Percentiles rank a stretch among this genome's conserved stretches.
Conservation (phyloP, 2,888 invertebrate species). For the Thecophora atra region DNA sequence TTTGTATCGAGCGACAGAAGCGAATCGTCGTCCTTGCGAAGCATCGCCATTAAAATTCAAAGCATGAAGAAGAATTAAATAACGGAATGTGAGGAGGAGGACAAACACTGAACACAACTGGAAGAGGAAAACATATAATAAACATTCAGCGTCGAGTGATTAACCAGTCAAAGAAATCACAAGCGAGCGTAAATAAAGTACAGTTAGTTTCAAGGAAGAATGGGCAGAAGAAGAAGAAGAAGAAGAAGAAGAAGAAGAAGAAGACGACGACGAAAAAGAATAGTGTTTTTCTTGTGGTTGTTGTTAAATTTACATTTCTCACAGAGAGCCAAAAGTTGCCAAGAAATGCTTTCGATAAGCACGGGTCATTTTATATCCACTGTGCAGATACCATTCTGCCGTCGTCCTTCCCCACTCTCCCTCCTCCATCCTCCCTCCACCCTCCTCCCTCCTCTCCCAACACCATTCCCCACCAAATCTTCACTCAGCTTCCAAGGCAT, state of each 20-base stretch:
- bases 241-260: background rate
- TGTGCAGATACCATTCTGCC: background rate
- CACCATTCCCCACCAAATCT: background rate
- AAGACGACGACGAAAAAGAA: background rate
- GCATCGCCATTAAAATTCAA: constrained; percentile 58
- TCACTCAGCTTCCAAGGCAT: constrained; percentile 4
- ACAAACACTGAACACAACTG: constrained; percentile 3
- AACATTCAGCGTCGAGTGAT: constrained; percentile 18
- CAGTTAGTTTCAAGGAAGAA: too few species aligned
- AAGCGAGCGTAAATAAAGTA: background rate
- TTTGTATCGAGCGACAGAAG: background rate
- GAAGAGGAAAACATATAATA: background rate
- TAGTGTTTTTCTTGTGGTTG: background rate
- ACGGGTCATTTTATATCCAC: background rate
- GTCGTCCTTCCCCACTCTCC: background rate
- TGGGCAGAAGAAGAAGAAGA: background rate
- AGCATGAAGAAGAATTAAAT: constrained; percentile 63
- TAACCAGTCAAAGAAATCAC: constrained; percentile 29
- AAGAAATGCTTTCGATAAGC: too few species aligned
- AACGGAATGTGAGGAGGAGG: constrained; percentile 53
- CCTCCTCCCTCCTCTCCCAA: too few species aligned
- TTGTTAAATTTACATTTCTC: background rate
- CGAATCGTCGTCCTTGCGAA: constrained; percentile 22
- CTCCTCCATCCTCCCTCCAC: too few species aligned
- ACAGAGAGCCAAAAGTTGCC: background rate